Evolutionary conservation across 1,140 invertebrate genomes (phyloP), one percentile per base, ranked within the genome.

Genomic region (Homalodisca vitripennis): DNA sequence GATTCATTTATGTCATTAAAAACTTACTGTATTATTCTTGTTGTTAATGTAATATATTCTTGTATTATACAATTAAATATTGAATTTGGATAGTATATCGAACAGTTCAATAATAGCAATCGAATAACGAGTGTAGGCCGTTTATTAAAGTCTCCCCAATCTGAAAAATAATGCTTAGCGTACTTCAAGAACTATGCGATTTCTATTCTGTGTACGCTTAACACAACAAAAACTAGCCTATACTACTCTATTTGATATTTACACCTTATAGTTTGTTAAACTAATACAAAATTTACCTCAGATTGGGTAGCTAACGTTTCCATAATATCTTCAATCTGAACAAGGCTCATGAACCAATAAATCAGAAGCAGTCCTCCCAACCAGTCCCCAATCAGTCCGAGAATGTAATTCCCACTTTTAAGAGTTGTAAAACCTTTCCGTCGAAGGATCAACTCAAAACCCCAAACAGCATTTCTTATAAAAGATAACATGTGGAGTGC

Each of bases 361-460:
- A 64, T 32, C 2, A 64, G 14, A 34, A 64, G 32, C 34, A 64
- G 6, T 46, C 62, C 62, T 34, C 62, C 30, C 14, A 64, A 32
- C 29, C 62, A 64, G 34, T 64, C 62, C 14, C 3, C 32, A 32
- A 64, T 34, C 3, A 64, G 1, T 6, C 30, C 34, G 2, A 46
- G 20, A 20, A 64, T 46, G 22, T 64, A 41, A 34, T 64, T 64
- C 20, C 62, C 62, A n/a, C 30, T 32, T 32, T 17, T 27, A 2
- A 64, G 24, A 34, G 29, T 34, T 20, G 24, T 34, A 20, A 17
- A 27, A 13, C 34, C 12, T 34, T 64, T 64, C n/a, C 24, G 31
- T 34, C 20, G n/a, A n/a, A 26, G 31, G n/a, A 64, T 20, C 20
- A 20, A 3, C 34, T 46, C 62, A 32, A 64, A 2, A 20, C 14